phyloP scores from a whole-genome alignment of 1,140 invertebrate species.

The Drosophila asahinai region DNA sequence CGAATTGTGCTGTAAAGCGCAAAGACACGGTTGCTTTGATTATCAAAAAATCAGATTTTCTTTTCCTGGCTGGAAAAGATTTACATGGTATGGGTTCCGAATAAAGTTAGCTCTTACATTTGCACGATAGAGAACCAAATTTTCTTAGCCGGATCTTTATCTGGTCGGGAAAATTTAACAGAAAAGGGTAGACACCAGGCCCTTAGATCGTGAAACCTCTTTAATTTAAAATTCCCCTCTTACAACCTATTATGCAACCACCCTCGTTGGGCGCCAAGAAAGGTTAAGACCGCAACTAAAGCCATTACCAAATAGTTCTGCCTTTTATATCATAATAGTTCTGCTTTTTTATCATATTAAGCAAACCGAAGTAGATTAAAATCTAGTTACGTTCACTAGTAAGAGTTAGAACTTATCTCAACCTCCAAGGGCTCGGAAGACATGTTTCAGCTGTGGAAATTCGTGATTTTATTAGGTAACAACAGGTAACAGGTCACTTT shows the following conservation, averaged over 20 bases:
- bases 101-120: too few species aligned
- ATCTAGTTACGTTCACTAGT: not conserved
- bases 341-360: not conserved
- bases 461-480: slow-evolving; percentile 19
- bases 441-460: slow-evolving; percentile 12
- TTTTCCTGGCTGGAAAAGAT: too few species aligned
- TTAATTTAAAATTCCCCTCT: not conserved
- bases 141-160: too few species aligned
- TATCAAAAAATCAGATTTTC: too few species aligned
- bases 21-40: too few species aligned
- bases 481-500: too few species aligned
- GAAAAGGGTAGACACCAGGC: too few species aligned
- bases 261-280: not conserved
- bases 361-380: slow-evolving; percentile 19
- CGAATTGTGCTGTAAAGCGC: too few species aligned
- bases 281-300: not conserved
- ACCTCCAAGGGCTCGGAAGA: not conserved
- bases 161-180: too few species aligned
- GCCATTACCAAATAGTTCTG: slow-evolving; percentile 8
- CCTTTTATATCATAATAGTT: not conserved
- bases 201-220: too few species aligned
- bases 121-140: too few species aligned
- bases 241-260: not conserved
- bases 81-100: too few species aligned
- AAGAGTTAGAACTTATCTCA: not conserved